Evolutionary conservation across 2,797 vertebrate genomes (phyloP).

Genomic region (Pachyuromys duprasi): DNA sequence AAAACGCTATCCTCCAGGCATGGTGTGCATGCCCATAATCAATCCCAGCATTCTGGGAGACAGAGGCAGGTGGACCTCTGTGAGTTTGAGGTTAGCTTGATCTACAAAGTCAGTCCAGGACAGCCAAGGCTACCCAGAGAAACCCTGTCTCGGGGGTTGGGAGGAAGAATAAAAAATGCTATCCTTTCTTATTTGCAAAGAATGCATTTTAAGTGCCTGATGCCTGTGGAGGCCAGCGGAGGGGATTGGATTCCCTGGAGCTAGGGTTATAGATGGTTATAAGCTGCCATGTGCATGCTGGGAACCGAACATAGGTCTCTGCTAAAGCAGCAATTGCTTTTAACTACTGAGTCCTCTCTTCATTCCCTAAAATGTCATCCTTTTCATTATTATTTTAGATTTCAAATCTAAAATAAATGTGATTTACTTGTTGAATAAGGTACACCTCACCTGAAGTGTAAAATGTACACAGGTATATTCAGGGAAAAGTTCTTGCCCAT

Average conservation of each 20-base stretch:
- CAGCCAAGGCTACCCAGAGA: too few relatives aligned
- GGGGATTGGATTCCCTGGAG: neutral
- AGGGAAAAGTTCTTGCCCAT: neutral
- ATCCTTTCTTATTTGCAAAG: neutral
- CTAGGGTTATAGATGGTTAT: neutral
- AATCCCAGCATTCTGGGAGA: too few relatives aligned
- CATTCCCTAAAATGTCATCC: neutral
- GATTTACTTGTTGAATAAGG: neutral
- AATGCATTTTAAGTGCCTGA: neutral
- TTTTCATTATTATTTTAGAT: neutral
- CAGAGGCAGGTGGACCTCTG: too few relatives aligned
- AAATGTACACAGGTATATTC: neutral
- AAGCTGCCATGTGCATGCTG: too few relatives aligned
- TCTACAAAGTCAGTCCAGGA: too few relatives aligned
- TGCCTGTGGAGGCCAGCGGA: neutral
- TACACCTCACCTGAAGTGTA: neutral
- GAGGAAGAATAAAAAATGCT: neutral
- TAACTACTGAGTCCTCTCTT: neutral
- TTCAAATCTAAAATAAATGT: neutral
- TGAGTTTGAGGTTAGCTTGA: too few relatives aligned
- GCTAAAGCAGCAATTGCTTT: neutral
- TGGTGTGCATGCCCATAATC: too few relatives aligned
- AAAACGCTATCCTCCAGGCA: neutral
- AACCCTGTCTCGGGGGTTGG: too few relatives aligned
- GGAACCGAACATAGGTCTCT: neutral